Base-by-base conservation (phyloP, 2,888 invertebrate species). In the Leptodirus hochenwartii region DNA sequence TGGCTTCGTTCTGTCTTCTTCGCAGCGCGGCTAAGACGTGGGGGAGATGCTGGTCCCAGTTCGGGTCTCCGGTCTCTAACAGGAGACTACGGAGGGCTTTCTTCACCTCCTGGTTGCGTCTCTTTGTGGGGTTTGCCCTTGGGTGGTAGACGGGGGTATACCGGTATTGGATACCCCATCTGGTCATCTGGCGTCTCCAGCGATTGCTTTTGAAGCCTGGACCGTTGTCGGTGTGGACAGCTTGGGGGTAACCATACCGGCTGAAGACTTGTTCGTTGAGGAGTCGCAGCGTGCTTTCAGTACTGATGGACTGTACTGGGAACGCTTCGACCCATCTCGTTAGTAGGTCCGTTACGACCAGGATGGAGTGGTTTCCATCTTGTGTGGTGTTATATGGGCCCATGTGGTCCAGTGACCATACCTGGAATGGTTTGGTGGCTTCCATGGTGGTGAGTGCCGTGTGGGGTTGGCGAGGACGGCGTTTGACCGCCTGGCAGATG, bases 61-160 rank as follows among this genome's bases (percentile, higher is more conserved):
- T n/a, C n/a, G n/a, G n/a, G n/a, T n/a, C n/a, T n/a, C n/a, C n/a
- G n/a, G n/a, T n/a, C n/a, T n/a, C n/a, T n/a, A n/a, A n/a, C n/a
- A n/a, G n/a, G n/a, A n/a, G n/a, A n/a, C n/a, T n/a, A n/a, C n/a
- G n/a, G 25, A 43, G 28, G 1, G 38, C 39, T 32, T 42, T 40
- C 22, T 43, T 44, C 2, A 45, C 34, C 13, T 41, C 41, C 16
- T 44, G 42, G 23, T 42, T 43, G 4, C 41, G 28, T 4, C 42
- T 12, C 25, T 45, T 37, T 3, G 35, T 36, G 3, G 41, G 39
- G 25, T 42, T 43, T 3, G 41, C 42, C 15, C 30, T 31, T 2
- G 42, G 41, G 25, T 43, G 42, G 25, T 42, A 41, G 0, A 36
- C 33, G 0, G 43, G 33, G 0, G 41, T 45, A 0, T 39, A 39